Base-by-base conservation (phyloP, 2,113 vertebrate species). In the Amblyornis subalaris region DNA sequence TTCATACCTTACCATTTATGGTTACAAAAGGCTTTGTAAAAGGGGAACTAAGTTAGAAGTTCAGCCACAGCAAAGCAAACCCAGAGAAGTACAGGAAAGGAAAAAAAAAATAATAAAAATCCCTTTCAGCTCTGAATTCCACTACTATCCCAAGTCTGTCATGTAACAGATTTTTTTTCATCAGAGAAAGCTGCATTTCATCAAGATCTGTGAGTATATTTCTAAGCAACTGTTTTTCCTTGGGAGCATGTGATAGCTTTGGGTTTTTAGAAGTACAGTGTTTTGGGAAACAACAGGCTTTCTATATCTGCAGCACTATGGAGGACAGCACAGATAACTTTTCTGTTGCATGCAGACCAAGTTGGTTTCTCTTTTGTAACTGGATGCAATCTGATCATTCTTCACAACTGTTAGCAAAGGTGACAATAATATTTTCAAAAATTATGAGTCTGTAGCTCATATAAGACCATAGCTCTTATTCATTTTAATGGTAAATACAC, bases 1-100 rank as follows among this genome's bases (percentile, higher is more conserved):
- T 86, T 97, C 97, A 98, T 97, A 96, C 97, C 84, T 98, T 98
- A 98, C 98, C 97, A 98, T 98, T 97, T 98, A 98, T 98, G 98
- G 98, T 95, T 98, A 97, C 61, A 95, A 90, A 93, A 96, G 90
- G 80, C 74, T 91, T 95, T 14, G 12, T 87, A 93, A 88, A 25
- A 93, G n/a, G 23, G 80, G 22, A 96, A 81, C 81, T 81, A 66
- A 94, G 76, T 65, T 77, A 83, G 54, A 82, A 91, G 60, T 91
- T 85, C 88, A 90, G 74, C n/a, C 86, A 85, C 61, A 90, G 91
- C 25, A 89, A 92, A 94, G 44, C 76, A 91, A 94, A 79, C 29
- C 6, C 42, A n/a, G 66, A 48, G 6, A 77, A 86, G 26, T 29
- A 61, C 13, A 31, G 29, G 58, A 67, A 73, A 93, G 33, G 33